These are phyloP conservation scores for Oncorhynchus mykiss DNA, from an alignment of 2,113 vertebrate genomes.

Conservation along the genomic window DNA sequence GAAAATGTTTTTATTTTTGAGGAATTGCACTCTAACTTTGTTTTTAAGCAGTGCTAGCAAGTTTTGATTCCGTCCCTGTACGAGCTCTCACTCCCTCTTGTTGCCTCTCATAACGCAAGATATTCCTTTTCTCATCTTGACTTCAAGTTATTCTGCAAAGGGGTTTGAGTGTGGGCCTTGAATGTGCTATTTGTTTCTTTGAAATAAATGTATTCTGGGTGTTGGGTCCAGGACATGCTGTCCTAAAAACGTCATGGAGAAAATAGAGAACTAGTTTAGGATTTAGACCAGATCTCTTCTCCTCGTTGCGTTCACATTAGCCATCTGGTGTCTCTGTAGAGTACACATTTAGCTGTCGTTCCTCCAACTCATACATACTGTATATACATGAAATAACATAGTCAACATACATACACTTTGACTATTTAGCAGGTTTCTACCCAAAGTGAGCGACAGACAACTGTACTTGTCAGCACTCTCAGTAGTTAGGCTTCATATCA, in stretches of 20 bases:
- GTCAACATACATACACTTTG: too few species aligned
- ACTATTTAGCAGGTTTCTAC: too few species aligned
- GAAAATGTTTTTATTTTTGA: background rate
- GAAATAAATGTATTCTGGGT: conserved; percentile 24
- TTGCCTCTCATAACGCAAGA: background rate
- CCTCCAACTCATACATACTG: background rate
- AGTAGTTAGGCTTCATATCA: too few species aligned
- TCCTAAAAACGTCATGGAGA: conserved; percentile 34
- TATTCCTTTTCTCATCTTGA: background rate
- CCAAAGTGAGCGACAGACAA: too few species aligned
- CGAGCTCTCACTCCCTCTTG: background rate
- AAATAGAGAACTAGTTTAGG: background rate
- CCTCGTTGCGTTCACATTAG: background rate
- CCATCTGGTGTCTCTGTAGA: conserved; percentile 1
- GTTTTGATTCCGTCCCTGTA: background rate
- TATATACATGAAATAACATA: background rate
- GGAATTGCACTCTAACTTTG: background rate
- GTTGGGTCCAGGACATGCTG: conserved; percentile 10
- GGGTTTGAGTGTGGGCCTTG: background rate
- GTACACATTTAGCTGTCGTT: too few species aligned
- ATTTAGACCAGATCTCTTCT: background rate
- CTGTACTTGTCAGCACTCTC: too few species aligned
- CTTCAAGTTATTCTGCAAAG: background rate
- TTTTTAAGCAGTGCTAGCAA: background rate
- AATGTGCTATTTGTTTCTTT: conserved; percentile 16